Evolutionary conservation across 2,888 invertebrate species (phyloP).

Genomic region (Heteromurus nitidus): DNA sequence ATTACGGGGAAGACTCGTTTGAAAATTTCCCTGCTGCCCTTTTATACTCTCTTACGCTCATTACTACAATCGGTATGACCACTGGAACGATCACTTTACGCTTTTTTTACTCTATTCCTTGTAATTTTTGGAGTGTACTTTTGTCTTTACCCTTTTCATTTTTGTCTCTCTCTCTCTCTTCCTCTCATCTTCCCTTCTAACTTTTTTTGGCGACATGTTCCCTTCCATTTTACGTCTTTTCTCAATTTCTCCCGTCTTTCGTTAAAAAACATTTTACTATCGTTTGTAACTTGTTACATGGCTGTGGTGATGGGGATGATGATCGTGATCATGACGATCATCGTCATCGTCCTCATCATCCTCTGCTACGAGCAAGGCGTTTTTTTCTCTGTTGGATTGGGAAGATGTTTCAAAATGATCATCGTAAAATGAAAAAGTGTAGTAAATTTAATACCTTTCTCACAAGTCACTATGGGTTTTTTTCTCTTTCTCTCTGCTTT

Average conservation of each 20-base stretch:
- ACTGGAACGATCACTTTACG: constrained; percentile 19
- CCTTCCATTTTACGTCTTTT: not conserved
- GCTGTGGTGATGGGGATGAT: too few species aligned
- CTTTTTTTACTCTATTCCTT: not conserved
- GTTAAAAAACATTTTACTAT: too few species aligned
- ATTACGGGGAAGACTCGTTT: constrained; percentile 71
- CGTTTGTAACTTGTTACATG: too few species aligned
- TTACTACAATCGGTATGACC: constrained; percentile 92
- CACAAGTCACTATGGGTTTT: not conserved
- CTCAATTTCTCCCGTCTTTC: not conserved
- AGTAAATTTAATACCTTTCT: constrained; percentile 34
- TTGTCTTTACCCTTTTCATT: not conserved
- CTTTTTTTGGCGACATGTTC: not conserved
- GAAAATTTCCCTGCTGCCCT: constrained; percentile 93
- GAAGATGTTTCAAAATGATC: constrained; percentile 10
- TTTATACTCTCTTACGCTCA: constrained; percentile 93
- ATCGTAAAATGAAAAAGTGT: constrained; percentile 22
- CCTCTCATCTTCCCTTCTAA: not conserved
- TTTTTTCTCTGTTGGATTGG: too few species aligned
- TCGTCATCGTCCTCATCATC: too few species aligned
- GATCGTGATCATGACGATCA: too few species aligned
- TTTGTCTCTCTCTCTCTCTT: not conserved
- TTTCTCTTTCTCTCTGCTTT: constrained; percentile 20
- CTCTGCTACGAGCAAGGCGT: too few species aligned
- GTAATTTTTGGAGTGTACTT: not conserved